Conservation (phyloP, 2,113 vertebrate species). For the Chloroceryle aenea region DNA sequence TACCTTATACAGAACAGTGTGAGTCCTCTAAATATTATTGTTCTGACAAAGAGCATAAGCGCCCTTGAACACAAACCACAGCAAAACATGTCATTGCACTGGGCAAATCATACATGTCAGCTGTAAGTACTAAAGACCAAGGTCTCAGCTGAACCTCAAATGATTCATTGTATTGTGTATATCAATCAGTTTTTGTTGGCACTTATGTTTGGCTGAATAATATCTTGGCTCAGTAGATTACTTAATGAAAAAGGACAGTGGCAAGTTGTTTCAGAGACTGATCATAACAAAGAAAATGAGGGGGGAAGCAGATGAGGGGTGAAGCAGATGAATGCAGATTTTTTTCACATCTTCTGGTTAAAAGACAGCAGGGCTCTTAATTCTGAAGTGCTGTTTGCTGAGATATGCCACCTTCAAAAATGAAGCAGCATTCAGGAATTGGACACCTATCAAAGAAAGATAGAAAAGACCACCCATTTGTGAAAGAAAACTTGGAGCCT, state of each 20-base stretch:
- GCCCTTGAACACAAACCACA: not conserved
- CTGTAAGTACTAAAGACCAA: not conserved
- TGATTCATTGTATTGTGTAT: not conserved
- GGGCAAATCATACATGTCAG: not conserved
- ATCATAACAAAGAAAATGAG: not conserved
- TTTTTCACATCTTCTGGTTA: not conserved
- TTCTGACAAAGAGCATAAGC: not conserved
- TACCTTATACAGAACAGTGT: not conserved
- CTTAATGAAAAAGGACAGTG: conserved; percentile 12
- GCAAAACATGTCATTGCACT: not conserved
- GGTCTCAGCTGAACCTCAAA: not conserved
- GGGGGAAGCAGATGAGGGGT: not conserved
- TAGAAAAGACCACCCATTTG: not conserved
- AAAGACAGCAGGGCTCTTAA: not conserved
- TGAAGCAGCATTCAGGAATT: accelerated
- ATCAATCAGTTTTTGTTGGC: not conserved
- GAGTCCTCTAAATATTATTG: not conserved
- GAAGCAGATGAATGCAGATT: not conserved
- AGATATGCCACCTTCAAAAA: not conserved
- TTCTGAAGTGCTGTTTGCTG: not conserved
- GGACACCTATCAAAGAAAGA: not conserved
- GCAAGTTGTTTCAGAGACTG: not conserved
- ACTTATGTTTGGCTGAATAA: not conserved
- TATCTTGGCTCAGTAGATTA: not conserved
- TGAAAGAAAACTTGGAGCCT: not conserved